Percentiles rank a stretch among this genome's conserved stretches.
Conservation (phyloP, 2,113 vertebrate genomes). For the Paralichthys olivaceus region DNA sequence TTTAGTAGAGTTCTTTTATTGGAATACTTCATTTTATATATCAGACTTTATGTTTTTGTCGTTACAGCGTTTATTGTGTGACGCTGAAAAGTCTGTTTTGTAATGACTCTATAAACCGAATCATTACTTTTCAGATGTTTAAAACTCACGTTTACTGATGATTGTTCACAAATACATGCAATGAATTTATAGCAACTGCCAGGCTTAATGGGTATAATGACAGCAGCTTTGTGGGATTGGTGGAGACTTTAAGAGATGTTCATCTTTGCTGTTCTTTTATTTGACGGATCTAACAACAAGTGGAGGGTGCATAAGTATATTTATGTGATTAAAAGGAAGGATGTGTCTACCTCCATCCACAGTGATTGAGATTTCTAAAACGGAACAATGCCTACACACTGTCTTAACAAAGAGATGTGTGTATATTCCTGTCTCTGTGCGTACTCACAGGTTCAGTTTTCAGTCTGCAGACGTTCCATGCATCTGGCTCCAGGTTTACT, state of each 20-base stretch:
- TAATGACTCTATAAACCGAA: background rate
- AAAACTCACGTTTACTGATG: background rate
- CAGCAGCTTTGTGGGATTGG: background rate
- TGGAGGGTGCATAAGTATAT: background rate
- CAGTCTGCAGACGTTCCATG: background rate
- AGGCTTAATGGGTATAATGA: background rate
- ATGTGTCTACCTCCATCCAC: background rate
- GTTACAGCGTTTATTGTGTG: background rate
- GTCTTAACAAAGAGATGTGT: background rate
- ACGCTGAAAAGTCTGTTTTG: background rate
- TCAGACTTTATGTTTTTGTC: background rate
- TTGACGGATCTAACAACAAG: background rate
- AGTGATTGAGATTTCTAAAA: background rate
- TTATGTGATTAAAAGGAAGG: background rate
- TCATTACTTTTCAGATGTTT: slow-evolving; percentile 3
- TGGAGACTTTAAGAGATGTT: background rate
- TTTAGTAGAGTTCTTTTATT: background rate
- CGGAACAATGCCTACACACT: background rate
- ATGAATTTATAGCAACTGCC: background rate
- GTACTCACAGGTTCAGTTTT: background rate
- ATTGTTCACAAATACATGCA: background rate
- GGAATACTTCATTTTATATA: background rate
- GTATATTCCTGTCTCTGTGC: background rate
- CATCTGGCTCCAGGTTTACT: background rate
- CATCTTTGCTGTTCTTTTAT: background rate